Evolutionary conservation across 2,113 vertebrate species (phyloP).

Genomic region (Anhinga anhinga): DNA sequence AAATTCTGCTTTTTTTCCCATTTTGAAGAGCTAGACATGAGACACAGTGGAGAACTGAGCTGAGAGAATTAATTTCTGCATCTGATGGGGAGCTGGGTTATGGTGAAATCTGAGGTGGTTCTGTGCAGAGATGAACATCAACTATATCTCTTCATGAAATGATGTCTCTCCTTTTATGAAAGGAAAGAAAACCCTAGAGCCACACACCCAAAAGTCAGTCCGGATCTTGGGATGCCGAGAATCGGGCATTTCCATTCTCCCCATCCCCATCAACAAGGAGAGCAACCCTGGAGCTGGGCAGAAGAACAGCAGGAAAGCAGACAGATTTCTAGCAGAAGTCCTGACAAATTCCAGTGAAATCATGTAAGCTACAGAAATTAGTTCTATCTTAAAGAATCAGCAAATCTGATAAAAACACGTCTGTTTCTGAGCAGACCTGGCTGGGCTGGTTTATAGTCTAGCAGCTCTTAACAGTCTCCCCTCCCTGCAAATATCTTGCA

Average conservation of each 20-base stretch:
- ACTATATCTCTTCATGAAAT: not conserved
- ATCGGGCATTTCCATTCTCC: not conserved
- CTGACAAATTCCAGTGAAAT: not conserved
- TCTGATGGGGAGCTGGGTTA: not conserved
- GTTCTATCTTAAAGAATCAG: not conserved
- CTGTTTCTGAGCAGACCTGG: not conserved
- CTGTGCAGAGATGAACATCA: not conserved
- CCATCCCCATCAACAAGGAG: not conserved
- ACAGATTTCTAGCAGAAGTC: not conserved
- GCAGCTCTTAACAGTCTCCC: not conserved
- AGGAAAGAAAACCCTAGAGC: not conserved
- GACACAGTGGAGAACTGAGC: not conserved
- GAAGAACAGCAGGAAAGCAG: not conserved
- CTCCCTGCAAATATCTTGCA: not conserved
- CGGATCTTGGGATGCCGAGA: not conserved
- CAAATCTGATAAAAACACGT: not conserved
- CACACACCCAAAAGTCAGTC: not conserved
- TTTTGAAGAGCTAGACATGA: not conserved
- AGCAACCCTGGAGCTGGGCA: not conserved
- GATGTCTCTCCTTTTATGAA: not conserved
- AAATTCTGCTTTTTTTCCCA: not conserved
- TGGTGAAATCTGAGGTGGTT: not conserved
- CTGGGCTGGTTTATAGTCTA: not conserved
- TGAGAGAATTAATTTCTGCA: not conserved
- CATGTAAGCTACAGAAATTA: not conserved